Conservation (phyloP, 2,113 vertebrate genomes). For the Leucoraja erinaceus region DNA sequence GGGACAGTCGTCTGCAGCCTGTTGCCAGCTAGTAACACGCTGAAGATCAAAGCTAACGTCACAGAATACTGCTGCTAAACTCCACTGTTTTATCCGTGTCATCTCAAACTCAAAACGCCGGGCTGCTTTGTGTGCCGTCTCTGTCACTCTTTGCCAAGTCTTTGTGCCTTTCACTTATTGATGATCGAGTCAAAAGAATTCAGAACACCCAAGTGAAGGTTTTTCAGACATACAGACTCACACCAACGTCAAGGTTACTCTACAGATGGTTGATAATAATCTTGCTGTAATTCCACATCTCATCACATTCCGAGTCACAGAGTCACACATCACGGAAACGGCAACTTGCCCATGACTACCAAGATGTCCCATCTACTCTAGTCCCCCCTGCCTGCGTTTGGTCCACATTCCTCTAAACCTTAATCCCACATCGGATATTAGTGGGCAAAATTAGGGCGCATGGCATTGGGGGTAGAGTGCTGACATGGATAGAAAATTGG, state of each 20-base stretch:
- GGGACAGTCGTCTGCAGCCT: not conserved
- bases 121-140: not conserved
- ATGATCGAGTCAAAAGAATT: not conserved
- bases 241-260: not conserved
- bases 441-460: no score
- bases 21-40: slow-evolving; percentile 2
- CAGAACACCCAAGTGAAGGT: not conserved
- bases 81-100: slow-evolving; percentile 1
- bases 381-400: no score
- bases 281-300: not conserved
- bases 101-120: not conserved
- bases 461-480: no score
- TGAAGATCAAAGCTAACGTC: not conserved
- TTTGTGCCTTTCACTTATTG: not conserved
- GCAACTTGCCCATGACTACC: no score
- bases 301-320: not conserved
- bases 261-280: not conserved
- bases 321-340: no score
- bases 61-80: not conserved
- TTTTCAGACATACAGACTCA: not conserved
- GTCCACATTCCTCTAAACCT: no score
- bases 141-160: not conserved
- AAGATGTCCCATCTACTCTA: no score
- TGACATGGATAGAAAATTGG: no score
- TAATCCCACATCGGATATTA: no score